These are phyloP conservation scores for Catamblyrhynchus diadema DNA, from an alignment of 2,797 vertebrate species.

Conservation along the genomic window DNA sequence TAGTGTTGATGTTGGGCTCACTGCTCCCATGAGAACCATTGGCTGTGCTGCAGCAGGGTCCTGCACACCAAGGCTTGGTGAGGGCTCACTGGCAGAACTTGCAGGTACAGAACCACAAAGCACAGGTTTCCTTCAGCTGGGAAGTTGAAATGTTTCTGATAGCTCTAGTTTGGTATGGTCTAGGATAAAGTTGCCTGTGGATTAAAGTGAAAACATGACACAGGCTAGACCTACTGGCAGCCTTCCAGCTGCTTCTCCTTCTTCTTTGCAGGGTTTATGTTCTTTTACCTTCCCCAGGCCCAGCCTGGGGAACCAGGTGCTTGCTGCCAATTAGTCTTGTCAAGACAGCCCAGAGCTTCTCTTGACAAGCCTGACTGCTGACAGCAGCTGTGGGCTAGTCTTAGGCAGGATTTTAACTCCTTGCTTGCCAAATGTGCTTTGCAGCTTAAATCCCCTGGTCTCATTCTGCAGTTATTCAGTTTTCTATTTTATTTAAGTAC, in stretches of 20 bases:
- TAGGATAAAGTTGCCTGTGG: neutral
- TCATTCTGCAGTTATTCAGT: neutral
- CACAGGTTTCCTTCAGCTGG: neutral
- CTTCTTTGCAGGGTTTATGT: constrained; percentile 35
- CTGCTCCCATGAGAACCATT: neutral
- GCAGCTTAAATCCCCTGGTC: neutral
- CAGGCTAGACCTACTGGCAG: constrained; percentile 11
- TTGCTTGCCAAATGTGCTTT: neutral
- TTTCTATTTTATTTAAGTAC: neutral
- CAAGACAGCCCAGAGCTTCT: constrained; percentile 33
- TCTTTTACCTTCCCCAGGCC: constrained; percentile 17
- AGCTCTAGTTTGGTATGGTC: neutral
- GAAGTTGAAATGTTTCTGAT: neutral
- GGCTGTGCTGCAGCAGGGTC: neutral
- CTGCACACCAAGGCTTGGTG: neutral
- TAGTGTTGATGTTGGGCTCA: neutral
- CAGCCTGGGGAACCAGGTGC: constrained; percentile 41
- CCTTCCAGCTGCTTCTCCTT: neutral
- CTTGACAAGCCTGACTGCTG: constrained; percentile 61
- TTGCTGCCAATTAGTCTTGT: constrained; percentile 64
- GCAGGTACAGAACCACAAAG: neutral
- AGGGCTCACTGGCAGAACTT: neutral
- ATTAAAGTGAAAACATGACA: constrained; percentile 2
- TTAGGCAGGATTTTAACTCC: constrained; percentile 42
- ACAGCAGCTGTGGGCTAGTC: constrained; percentile 52